These are phyloP conservation scores for Volucella inanis DNA, from an alignment of 2,888 invertebrate species.

Conservation along the genomic window DNA sequence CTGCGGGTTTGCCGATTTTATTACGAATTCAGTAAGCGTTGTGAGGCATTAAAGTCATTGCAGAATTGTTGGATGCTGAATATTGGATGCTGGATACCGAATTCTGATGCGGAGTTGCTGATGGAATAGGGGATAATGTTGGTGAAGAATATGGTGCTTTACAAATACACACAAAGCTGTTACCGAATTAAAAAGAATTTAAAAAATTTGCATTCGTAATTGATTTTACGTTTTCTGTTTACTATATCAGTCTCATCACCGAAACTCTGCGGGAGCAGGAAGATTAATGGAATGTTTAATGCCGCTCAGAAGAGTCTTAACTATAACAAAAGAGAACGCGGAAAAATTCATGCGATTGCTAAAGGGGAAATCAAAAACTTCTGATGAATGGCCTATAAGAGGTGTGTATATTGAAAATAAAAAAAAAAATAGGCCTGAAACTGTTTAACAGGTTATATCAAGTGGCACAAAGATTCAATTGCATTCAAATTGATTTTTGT, in stretches of 20 bases:
- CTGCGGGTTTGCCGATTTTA: conserved; percentile 30
- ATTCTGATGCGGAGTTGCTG: background rate
- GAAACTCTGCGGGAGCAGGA: background rate
- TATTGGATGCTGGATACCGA: background rate
- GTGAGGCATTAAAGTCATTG: conserved; percentile 24
- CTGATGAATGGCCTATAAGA: no score
- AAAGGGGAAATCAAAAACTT: no score
- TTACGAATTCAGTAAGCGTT: conserved; percentile 32
- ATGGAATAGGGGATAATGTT: background rate
- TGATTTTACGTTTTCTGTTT: conserved; percentile 51
- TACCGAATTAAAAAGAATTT: conserved; percentile 54
- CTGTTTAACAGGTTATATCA: no score
- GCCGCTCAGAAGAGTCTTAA: background rate
- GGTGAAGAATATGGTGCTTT: background rate
- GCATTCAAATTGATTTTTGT: no score
- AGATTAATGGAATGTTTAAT: conserved; percentile 11
- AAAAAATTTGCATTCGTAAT: conserved; percentile 55
- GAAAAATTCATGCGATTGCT: background rate
- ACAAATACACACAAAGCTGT: conserved; percentile 8
- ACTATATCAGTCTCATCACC: conserved; percentile 6
- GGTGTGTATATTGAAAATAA: no score
- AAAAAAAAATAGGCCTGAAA: no score
- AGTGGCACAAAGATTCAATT: no score
- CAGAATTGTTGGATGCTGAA: background rate
- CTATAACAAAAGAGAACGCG: background rate